phyloP scores from a whole-genome alignment of 2,113 vertebrate species.

The Ptychochromis oligacanthus region DNA sequence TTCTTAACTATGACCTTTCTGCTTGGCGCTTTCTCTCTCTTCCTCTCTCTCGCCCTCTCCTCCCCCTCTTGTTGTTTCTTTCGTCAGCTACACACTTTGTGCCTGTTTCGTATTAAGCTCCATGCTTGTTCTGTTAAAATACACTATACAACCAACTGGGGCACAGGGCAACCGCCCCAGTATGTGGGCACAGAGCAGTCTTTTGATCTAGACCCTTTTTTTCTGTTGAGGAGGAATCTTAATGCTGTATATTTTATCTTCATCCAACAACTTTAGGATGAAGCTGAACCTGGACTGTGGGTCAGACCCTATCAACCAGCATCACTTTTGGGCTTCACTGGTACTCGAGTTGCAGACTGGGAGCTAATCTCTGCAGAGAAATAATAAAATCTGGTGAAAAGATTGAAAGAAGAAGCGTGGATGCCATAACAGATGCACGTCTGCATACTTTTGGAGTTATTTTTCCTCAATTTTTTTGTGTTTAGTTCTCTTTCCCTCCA shows the following conservation, averaged over 20 bases:
- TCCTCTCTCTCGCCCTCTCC: neutral
- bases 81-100: neutral
- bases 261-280: neutral
- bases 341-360: neutral
- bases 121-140: neutral
- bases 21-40: neutral
- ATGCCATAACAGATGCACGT: neutral
- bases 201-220: neutral
- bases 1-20: neutral
- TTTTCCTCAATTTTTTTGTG: neutral
- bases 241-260: neutral
- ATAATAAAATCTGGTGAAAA: neutral
- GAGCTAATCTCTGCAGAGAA: neutral
- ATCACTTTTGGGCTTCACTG: neutral
- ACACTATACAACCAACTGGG: neutral
- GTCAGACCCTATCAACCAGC: rapidly evolving
- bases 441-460: neutral
- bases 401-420: neutral
- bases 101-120: neutral
- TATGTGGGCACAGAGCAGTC: neutral
- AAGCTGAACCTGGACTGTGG: neutral
- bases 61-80: neutral
- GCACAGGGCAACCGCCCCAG: neutral
- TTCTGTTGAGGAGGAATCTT: neutral
- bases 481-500: neutral